A percentile compares a stretch with the other conserved stretches of the same genome.
phyloP scores from a whole-genome alignment of 2,797 vertebrate species.

The Eulemur albifrons region DNA sequence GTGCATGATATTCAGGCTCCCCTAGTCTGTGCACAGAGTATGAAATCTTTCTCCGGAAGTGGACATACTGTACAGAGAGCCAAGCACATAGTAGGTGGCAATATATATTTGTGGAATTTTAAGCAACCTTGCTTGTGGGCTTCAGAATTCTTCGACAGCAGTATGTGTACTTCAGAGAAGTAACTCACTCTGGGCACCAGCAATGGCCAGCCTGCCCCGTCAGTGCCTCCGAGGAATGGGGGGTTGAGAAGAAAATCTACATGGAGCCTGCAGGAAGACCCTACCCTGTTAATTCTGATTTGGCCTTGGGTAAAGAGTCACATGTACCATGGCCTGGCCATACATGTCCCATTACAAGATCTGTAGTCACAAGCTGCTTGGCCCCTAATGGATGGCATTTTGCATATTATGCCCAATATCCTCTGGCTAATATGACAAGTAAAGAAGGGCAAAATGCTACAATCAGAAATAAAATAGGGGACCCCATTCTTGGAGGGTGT shows the following conservation, averaged over 20 bases:
- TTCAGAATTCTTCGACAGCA: neutral
- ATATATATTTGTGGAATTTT: neutral
- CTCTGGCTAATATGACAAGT: neutral
- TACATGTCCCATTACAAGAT: neutral
- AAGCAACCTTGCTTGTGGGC: neutral
- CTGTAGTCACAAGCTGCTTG: neutral
- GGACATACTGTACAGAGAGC: neutral
- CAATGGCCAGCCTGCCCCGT: neutral
- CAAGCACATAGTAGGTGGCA: neutral
- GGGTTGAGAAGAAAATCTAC: neutral
- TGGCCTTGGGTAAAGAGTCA: neutral
- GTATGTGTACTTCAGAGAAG: neutral
- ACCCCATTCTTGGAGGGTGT: neutral
- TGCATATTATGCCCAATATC: neutral
- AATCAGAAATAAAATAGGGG: neutral
- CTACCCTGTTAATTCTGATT: neutral
- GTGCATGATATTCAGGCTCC: neutral
- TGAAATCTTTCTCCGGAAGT: neutral
- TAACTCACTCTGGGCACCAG: neutral
- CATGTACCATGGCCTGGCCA: neutral
- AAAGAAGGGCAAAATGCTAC: neutral
- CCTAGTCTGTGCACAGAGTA: neutral
- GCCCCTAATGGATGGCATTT: neutral
- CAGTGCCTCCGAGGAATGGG: neutral
- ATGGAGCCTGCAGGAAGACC: neutral